Conservation (phyloP, 2,888 invertebrate species). For the Eupithecia insigniata region DNA sequence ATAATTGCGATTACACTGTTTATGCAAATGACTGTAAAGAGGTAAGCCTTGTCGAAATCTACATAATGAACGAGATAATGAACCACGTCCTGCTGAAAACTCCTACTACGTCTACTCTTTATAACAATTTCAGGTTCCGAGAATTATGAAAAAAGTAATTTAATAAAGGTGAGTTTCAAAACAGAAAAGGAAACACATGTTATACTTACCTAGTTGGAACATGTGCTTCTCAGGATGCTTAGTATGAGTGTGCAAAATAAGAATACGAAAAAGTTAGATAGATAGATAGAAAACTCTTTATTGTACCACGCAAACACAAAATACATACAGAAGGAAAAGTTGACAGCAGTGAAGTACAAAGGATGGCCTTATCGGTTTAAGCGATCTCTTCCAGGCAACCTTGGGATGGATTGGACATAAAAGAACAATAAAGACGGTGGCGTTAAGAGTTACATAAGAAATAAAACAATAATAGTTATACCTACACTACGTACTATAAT, state of each 20-base stretch:
- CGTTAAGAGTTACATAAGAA: no score
- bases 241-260: background rate
- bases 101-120: background rate
- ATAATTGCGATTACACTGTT: conserved; percentile 47
- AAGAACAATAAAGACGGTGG: no score
- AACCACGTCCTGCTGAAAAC: conserved; percentile 4
- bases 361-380: no score
- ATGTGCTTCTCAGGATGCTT: background rate
- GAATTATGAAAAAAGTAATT: background rate
- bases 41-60: conserved; percentile 43
- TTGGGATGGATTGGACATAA: no score
- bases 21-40: conserved; percentile 45
- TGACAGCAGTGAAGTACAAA: no score
- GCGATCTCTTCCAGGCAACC: no score
- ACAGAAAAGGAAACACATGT: background rate
- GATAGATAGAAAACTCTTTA: no score
- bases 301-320: no score
- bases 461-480: no score
- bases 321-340: no score
- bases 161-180: background rate
- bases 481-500: no score
- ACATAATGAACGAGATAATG: conserved; percentile 44
- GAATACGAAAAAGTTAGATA: no score
- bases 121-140: conserved; percentile 8
- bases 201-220: background rate